phyloP scores from a whole-genome alignment of 2,888 invertebrate genomes.

The Pristionchus arcanus region DNA sequence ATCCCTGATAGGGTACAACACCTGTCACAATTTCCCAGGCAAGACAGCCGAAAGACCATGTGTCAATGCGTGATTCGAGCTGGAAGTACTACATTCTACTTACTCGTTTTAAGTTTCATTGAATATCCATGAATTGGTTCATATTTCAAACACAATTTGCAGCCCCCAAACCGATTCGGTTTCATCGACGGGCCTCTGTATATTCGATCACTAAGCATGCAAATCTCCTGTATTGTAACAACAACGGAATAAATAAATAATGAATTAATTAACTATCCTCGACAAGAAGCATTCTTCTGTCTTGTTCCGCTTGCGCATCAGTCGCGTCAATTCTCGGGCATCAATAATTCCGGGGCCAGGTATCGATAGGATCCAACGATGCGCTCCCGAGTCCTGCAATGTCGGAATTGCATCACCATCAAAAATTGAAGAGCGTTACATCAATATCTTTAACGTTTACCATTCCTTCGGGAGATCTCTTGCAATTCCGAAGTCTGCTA shows the following conservation, averaged over 20 bases:
- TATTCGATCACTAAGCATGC: no score
- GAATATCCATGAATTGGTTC: no score
- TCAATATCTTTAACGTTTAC: not conserved
- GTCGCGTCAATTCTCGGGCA: not conserved
- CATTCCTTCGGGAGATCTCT: not conserved
- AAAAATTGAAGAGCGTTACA: no score
- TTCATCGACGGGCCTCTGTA: no score
- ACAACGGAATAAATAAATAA: no score
- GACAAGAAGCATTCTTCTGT: not conserved
- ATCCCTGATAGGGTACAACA: not conserved
- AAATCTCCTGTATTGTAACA: no score
- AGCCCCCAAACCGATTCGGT: no score
- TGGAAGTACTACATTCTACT: no score
- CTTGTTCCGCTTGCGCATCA: not conserved
- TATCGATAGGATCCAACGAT: not conserved
- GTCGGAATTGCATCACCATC: no score
- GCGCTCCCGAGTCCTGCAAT: not conserved
- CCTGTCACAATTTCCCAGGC: not conserved
- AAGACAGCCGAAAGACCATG: conserved; percentile 12
- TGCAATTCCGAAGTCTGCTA: not conserved
- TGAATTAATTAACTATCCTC: no score
- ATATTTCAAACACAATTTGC: no score
- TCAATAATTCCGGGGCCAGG: conserved; percentile 1
- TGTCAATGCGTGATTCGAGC: not conserved
- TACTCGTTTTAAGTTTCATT: no score